Evolutionary conservation across 2,888 invertebrate genomes (phyloP), one percentile per base, ranked within the genome.

Genomic region (Cephus pulcher): DNA sequence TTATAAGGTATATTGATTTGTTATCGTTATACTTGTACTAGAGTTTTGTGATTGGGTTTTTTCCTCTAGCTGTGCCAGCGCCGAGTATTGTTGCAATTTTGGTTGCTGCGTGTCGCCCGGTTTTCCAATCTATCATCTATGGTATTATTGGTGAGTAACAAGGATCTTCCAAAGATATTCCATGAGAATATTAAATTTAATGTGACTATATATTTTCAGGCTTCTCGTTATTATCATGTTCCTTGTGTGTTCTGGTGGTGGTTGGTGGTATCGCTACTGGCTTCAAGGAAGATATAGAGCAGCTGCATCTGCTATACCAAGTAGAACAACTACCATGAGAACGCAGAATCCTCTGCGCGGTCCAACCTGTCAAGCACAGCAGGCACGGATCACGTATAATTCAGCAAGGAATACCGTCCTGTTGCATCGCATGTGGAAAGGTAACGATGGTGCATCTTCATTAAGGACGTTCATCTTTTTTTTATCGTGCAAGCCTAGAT

Each of bases 231-330:
- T 93, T 83, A 92, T 93, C 83, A 92, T 93, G 90, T 92, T 93
- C 86, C 89, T 93, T 86, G 91, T 93, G 69, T 93, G 93, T 84
- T 93, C 93, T 77, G 93, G 93, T 69, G 93, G 93, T 74, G 92
- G 93, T n/a, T 93, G 93, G 92, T 93, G 93, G 93, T 93, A 93
- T 83, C 90, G 93, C 77, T 92, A 92, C 81, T 92, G 93, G 91
- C 86, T 92, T 35, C 92, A 92, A 84, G 91, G 91, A 35, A 89
- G 92, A 78, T 92, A 91, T 80, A 86, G 90, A 83, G 88, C 90
- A 33, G 88, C 89, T 6, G 85, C 90, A 34, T 88, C 91, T 34
- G 84, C 89, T 30, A 87, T 90, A 81, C 89, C 91, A 69, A 88
- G 82, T 69, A 87, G 90, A 81, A 80, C 89, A 78, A 84, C 89